phyloP scores from a whole-genome alignment of 2,797 vertebrate species.

The Ara ararauna region DNA sequence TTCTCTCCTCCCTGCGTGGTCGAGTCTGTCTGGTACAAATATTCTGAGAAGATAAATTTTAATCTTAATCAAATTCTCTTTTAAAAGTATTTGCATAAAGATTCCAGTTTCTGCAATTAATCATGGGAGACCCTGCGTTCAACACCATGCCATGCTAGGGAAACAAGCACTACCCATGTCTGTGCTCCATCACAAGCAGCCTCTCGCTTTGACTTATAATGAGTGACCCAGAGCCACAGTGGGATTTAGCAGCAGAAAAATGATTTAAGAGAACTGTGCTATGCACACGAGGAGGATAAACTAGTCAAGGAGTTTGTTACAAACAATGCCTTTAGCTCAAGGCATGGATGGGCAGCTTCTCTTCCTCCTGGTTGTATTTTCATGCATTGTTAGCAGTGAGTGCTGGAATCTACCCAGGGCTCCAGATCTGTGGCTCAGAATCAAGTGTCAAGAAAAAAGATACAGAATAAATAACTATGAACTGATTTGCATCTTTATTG shows the following conservation, averaged over 20 bases:
- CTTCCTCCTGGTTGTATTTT: conserved; percentile 34
- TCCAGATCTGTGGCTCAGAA: not conserved
- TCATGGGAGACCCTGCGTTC: not conserved
- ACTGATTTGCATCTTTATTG: not conserved
- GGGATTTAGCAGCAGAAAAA: conserved; percentile 35
- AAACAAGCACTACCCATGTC: not conserved
- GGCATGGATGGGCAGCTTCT: conserved; percentile 14
- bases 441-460: not conserved
- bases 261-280: conserved; percentile 10
- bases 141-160: accelerated
- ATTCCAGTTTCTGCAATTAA: conserved; percentile 11
- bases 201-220: not conserved
- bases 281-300: conserved; percentile 14
- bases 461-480: not conserved
- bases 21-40: not conserved
- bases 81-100: conserved; percentile 18
- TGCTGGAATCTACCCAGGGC: not conserved
- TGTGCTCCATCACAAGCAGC: conserved; percentile 13
- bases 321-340: conserved; percentile 5
- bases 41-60: conserved; percentile 20
- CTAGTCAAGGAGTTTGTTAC: not conserved
- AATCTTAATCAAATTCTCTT: conserved; percentile 23
- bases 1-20: not conserved
- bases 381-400: not conserved
- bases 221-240: conserved; percentile 18